Conservation (phyloP, 2,113 vertebrate genomes). For the Caretta caretta region DNA sequence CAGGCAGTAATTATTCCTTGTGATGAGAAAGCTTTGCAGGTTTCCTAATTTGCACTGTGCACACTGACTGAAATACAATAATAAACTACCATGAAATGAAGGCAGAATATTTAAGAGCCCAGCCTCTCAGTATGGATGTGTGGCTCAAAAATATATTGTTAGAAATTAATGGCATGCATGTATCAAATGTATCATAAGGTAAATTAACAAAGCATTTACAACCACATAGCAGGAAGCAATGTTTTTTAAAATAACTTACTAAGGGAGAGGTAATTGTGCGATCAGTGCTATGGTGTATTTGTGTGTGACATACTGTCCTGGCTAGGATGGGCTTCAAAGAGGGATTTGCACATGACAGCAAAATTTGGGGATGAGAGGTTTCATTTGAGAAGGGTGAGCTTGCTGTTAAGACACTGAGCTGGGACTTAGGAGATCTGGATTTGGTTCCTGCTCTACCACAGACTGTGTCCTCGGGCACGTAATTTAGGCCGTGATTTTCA, state of each 20-base stretch:
- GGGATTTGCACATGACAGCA: background rate
- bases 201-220: constrained; percentile 57
- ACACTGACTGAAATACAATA: constrained; percentile 43
- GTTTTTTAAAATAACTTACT: background rate
- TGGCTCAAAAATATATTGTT: constrained; percentile 38
- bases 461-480: background rate
- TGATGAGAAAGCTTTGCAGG: constrained; percentile 53
- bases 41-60: constrained; percentile 57
- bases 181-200: constrained; percentile 29
- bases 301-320: background rate
- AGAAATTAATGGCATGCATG: constrained; percentile 41
- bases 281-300: background rate
- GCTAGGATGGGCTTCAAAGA: background rate
- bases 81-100: constrained; percentile 57
- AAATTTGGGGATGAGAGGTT: background rate
- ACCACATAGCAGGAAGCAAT: background rate
- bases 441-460: background rate
- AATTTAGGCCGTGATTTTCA: background rate
- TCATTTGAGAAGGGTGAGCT: background rate
- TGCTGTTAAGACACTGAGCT: background rate
- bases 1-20: constrained; percentile 62
- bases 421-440: background rate
- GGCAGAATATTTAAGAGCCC: constrained; percentile 12
- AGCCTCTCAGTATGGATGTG: constrained; percentile 21
- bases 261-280: constrained; percentile 7